Percentiles rank a stretch among this genome's conserved stretches.
phyloP scores from a whole-genome alignment of 2,888 invertebrate genomes.

The Helleia helle region DNA sequence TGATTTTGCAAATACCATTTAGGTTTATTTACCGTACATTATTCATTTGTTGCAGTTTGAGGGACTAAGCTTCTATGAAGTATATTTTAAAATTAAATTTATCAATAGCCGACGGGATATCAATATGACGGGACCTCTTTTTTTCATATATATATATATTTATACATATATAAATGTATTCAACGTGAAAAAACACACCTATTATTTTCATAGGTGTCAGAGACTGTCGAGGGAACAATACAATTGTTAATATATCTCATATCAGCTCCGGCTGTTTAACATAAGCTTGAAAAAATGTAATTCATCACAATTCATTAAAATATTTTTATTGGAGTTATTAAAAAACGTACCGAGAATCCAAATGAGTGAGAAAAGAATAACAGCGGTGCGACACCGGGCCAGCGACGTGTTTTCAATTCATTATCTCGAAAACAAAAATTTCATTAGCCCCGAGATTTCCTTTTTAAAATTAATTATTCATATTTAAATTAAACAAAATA shows the following conservation, averaged over 20 bases:
- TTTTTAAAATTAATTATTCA: constrained; percentile 73
- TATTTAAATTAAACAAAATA: constrained; percentile 74
- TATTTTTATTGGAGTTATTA: constrained; percentile 42
- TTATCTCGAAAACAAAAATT: constrained; percentile 74
- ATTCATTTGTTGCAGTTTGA: too few species aligned
- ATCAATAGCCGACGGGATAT: too few species aligned
- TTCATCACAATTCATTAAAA: constrained; percentile 59
- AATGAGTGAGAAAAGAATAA: constrained; percentile 69
- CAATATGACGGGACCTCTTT: too few species aligned
- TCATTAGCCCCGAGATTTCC: constrained; percentile 71
- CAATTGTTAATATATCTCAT: background rate
- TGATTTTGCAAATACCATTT: too few species aligned
- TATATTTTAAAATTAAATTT: too few species aligned
- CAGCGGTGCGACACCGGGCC: constrained; percentile 47
- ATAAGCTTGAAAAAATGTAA: constrained; percentile 55
- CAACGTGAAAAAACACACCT: too few species aligned
- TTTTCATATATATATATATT: too few species aligned
- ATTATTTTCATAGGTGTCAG: too few species aligned
- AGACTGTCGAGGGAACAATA: background rate
- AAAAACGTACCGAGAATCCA: constrained; percentile 57
- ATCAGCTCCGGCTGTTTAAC: constrained; percentile 18
- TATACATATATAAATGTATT: too few species aligned
- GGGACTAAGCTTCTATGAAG: too few species aligned
- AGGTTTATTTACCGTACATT: too few species aligned
- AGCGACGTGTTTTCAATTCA: constrained; percentile 70